Percentiles rank a stretch among this genome's conserved stretches.
Conservation (phyloP, 2,888 invertebrate genomes). For the Melipona beecheii region DNA sequence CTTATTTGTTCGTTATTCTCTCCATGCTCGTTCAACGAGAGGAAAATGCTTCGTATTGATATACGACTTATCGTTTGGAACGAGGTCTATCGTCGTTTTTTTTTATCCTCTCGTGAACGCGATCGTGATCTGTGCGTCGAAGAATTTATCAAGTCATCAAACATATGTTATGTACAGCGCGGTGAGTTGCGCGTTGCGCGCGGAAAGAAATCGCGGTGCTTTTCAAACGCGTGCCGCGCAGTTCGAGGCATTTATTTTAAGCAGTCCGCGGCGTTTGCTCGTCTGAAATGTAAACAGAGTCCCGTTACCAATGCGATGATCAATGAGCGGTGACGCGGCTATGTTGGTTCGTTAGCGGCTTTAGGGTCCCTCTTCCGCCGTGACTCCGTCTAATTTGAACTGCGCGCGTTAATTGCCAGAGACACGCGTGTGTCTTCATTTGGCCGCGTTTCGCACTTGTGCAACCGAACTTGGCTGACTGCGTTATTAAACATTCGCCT, state of each 20-base stretch:
- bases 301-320: background rate
- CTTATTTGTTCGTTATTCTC: constrained; percentile 5
- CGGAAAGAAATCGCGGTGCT: background rate
- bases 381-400: constrained; percentile 18
- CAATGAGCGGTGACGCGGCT: constrained; percentile 51
- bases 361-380: background rate
- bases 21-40: constrained; percentile 21
- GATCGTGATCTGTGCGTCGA: background rate
- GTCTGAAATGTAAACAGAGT: constrained; percentile 44
- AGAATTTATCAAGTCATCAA: background rate
- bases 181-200: background rate
- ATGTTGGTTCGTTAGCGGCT: constrained; percentile 44
- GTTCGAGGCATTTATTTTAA: constrained; percentile 2
- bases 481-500: constrained; percentile 4
- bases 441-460: constrained; percentile 28
- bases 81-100: background rate
- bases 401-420: constrained; percentile 36
- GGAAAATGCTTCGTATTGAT: background rate
- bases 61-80: background rate
- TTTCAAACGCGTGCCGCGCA: background rate
- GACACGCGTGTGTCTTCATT: constrained; percentile 30
- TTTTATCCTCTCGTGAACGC: background rate
- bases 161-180: no score
- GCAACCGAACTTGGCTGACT: no score
- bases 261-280: constrained; percentile 15